Percentiles rank a stretch among this genome's conserved stretches.
Evolutionary conservation across 2,113 vertebrate species (phyloP).

Genomic region (Leucopsar rothschildi): DNA sequence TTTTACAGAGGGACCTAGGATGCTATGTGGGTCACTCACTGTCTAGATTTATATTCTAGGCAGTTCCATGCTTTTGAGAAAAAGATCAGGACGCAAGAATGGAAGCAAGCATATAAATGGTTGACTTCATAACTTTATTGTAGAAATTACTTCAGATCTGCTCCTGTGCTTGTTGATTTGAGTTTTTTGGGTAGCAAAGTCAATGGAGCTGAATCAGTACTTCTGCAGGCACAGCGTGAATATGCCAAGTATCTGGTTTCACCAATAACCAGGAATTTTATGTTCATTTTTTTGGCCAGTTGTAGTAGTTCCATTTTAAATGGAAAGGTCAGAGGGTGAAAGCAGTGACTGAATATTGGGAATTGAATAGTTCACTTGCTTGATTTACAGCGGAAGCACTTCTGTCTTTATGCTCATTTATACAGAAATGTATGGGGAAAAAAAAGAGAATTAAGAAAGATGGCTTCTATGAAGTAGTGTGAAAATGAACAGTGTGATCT

Average conservation of each 20-base stretch:
- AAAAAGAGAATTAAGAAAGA: neutral
- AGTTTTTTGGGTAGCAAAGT: neutral
- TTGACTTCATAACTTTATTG: neutral
- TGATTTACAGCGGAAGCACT: neutral
- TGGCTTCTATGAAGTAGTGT: neutral
- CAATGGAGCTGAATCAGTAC: neutral
- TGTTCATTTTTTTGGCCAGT: neutral
- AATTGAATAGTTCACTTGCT: neutral
- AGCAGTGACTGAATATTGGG: neutral
- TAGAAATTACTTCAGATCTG: neutral
- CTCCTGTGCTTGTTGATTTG: neutral
- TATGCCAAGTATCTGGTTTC: neutral
- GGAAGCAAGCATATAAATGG: neutral
- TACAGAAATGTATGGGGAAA: neutral
- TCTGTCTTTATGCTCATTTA: neutral
- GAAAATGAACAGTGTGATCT: neutral
- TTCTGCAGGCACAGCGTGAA: neutral
- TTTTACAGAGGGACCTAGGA: neutral
- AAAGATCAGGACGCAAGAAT: neutral
- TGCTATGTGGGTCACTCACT: neutral
- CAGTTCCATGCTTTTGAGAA: neutral
- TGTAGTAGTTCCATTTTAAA: neutral
- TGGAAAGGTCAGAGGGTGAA: neutral
- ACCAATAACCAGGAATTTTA: neutral
- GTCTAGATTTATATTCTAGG: neutral